Percentiles rank a stretch among this genome's conserved stretches.
Evolutionary conservation across 2,888 invertebrate species (phyloP).

Genomic region (Scaptomyza tumidula): DNA sequence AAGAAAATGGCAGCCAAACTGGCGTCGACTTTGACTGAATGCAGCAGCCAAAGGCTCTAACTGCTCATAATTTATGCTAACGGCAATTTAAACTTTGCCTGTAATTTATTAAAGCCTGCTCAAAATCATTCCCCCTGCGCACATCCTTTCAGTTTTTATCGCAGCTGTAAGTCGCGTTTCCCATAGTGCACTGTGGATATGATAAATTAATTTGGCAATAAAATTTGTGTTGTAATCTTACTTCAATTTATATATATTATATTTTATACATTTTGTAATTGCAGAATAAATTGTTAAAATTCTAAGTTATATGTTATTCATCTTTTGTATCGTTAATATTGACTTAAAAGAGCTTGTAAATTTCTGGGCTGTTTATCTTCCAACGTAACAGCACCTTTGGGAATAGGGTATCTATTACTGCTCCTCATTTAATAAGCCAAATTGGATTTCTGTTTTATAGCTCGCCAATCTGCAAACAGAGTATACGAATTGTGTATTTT

Average conservation of each 20-base stretch:
- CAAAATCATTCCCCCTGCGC: constrained; percentile 10
- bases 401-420: background rate
- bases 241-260: no score
- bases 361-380: background rate
- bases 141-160: background rate
- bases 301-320: no score
- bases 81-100: constrained; percentile 79
- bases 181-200: constrained; percentile 54
- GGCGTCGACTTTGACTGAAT: constrained; percentile 62
- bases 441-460: constrained; percentile 8
- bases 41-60: constrained; percentile 66
- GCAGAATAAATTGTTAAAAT: no score
- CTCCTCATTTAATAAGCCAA: constrained; percentile 13
- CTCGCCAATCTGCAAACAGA: constrained; percentile 27
- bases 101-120: constrained; percentile 75
- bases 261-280: no score
- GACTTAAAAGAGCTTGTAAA: background rate
- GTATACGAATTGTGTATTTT: constrained; percentile 9
- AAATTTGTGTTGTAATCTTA: no score
- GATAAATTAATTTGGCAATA: no score
- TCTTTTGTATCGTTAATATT: background rate
- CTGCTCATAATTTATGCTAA: constrained; percentile 81
- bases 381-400: background rate
- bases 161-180: constrained; percentile 43
- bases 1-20: constrained; percentile 44